Evolutionary conservation across 1,140 invertebrate species (phyloP), one percentile per base, ranked within the genome.

Genomic region (Copidosoma floridanum): DNA sequence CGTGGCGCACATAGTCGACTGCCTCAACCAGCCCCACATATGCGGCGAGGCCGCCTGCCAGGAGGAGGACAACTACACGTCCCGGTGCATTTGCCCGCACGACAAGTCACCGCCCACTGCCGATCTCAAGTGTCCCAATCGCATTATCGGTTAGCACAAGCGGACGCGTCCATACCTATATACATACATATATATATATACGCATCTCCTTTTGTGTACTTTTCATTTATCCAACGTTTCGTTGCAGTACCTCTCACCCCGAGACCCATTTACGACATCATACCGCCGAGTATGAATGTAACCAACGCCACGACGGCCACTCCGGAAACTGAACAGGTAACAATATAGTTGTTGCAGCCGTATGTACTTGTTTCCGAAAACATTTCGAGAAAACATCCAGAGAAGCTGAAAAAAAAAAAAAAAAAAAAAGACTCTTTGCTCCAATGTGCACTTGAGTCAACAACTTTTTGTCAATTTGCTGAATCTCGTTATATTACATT

Each of bases 11-110:
- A 73, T 76, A 44, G 69, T 63, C 18, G 67, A 75, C 51, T 80
- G 78, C 66, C 61, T 54, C 40, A 66, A 69, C 35, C 57, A 72
- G 52, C 78, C 76, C 2, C 76, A 77, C 2, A 82, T 85, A 32
- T 89, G 87, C 65, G 84, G 83, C 2, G 85, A 89, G 53, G 84
- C 85, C 0, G 87, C 86, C 0, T 89, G 87, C 65, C 79, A 75
- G 12, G 68, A 57, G 24, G 73, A 80, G 55, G 68, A 78, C 37
- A 54, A 51, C 12, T 44, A 79, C 5, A 79, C 77, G 2, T 84
- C 85, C 52, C 83, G 78, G 21, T 89, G 88, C 65, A 73, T 88
- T 4, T 89, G 88, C 72, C 85, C 87, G 5, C 84, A 87, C 53
- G 86, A 87, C 65, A 80, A 74, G 5, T 82, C 82, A 11, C 77